phyloP scores from a whole-genome alignment of 2,797 vertebrate species.

The Labroides dimidiatus region DNA sequence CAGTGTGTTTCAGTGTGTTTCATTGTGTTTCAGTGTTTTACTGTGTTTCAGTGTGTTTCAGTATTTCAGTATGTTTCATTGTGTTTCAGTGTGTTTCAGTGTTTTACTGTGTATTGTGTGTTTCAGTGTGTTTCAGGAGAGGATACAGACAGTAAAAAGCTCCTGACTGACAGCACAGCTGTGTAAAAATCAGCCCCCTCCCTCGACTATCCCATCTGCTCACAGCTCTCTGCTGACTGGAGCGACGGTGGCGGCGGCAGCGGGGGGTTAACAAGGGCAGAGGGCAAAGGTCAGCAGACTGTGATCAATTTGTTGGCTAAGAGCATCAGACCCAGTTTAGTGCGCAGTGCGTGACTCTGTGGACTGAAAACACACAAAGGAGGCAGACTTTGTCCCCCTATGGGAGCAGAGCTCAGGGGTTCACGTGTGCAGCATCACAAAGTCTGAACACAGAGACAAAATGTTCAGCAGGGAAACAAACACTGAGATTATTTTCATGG shows the following conservation, averaged over 20 bases:
- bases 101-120: too few relatives aligned
- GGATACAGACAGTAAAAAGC: conserved; percentile 3
- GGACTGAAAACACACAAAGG: conserved; percentile 30
- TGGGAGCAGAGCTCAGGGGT: neutral
- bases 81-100: too few relatives aligned
- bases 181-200: conserved; percentile 48
- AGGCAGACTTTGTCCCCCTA: conserved; percentile 25
- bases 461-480: too few relatives aligned
- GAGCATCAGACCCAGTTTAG: conserved; percentile 46
- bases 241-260: neutral
- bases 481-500: too few relatives aligned
- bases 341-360: conserved; percentile 31
- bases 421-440: neutral
- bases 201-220: conserved; percentile 73
- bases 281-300: conserved; percentile 79
- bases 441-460: neutral
- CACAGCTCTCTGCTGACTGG: conserved; percentile 46
- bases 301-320: conserved; percentile 72
- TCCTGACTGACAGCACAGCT: conserved; percentile 57
- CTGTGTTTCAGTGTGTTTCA: too few relatives aligned
- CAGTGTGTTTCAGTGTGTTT: too few relatives aligned
- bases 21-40: too few relatives aligned
- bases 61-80: too few relatives aligned
- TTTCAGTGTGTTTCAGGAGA: too few relatives aligned
- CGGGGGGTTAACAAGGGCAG: conserved; percentile 60